Percentiles rank a stretch among this genome's conserved stretches.
These are phyloP conservation scores for Mythimna ferrago DNA, from an alignment of 2,888 invertebrate species.

Conservation along the genomic window DNA sequence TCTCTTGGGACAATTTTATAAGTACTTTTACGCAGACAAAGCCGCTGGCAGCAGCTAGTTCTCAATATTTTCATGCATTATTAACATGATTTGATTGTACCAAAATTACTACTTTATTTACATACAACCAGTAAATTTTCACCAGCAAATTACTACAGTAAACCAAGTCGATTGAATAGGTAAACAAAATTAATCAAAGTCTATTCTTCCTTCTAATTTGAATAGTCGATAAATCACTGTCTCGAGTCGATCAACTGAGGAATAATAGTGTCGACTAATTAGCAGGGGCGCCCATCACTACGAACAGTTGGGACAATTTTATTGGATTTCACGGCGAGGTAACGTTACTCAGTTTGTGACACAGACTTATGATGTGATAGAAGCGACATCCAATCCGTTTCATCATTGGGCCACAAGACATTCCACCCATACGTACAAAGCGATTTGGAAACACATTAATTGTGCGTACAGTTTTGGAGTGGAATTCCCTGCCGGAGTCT, in stretches of 20 bases:
- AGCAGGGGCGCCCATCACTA: slow-evolving; percentile 30
- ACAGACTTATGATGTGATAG: neutral
- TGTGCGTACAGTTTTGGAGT: too few relatives aligned
- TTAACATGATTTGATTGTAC: neutral
- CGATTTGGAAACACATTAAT: too few relatives aligned
- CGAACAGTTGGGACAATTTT: slow-evolving; percentile 26
- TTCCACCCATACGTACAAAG: too few relatives aligned
- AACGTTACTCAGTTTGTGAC: neutral
- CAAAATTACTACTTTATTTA: neutral
- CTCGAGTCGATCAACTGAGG: slow-evolving; percentile 20
- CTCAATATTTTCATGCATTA: too few relatives aligned
- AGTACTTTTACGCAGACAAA: too few relatives aligned
- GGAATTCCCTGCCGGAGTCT: too few relatives aligned
- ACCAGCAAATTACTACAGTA: neutral
- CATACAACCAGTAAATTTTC: neutral
- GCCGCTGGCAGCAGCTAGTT: too few relatives aligned
- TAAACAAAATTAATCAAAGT: slow-evolving; percentile 28
- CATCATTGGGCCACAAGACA: too few relatives aligned
- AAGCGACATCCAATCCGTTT: neutral
- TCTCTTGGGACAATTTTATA: too few relatives aligned
- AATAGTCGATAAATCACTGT: slow-evolving; percentile 44
- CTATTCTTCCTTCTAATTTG: slow-evolving; percentile 13
- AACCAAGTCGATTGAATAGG: slow-evolving; percentile 5
- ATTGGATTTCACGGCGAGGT: slow-evolving; percentile 47
- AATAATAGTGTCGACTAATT: slow-evolving; percentile 44